Evolutionary conservation across 2,888 invertebrate species (phyloP).

Genomic region (Lomographa bimaculata): DNA sequence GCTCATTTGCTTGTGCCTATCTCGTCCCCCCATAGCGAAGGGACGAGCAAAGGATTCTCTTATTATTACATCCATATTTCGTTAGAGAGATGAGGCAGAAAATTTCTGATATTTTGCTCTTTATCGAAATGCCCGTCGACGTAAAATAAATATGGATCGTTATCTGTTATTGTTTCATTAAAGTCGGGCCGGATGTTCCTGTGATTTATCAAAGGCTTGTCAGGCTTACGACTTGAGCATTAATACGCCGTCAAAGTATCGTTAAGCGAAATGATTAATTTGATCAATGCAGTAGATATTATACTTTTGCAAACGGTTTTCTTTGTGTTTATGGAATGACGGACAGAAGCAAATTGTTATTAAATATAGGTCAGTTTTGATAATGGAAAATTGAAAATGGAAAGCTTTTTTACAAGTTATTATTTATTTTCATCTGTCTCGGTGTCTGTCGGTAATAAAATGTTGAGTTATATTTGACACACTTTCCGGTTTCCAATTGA

Average conservation of each 20-base stretch:
- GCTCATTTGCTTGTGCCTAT: constrained; percentile 57
- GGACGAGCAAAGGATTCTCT: constrained; percentile 44
- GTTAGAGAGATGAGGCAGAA: constrained; percentile 35
- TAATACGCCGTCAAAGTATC: constrained; percentile 15
- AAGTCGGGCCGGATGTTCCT: constrained; percentile 11
- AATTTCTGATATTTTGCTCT: constrained; percentile 31
- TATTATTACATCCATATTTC: constrained; percentile 37
- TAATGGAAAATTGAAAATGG: no score
- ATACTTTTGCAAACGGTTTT: no score
- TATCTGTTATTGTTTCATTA: constrained; percentile 24
- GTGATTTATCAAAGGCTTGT: constrained; percentile 20
- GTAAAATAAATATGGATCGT: constrained; percentile 23
- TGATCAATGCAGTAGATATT: no score
- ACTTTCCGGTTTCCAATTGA: no score
- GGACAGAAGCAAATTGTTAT: no score
- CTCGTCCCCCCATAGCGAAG: constrained; percentile 48
- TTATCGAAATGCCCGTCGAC: constrained; percentile 20
- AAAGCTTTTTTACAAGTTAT: no score
- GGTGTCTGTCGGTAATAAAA: no score
- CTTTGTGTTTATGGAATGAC: no score
- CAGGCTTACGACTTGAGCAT: constrained; percentile 15
- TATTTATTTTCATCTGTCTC: no score
- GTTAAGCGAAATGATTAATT: constrained; percentile 6
- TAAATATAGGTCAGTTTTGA: no score
- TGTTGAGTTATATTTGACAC: no score